phyloP scores from a whole-genome alignment of 2,113 vertebrate genomes.

The Corythaeola cristata region DNA sequence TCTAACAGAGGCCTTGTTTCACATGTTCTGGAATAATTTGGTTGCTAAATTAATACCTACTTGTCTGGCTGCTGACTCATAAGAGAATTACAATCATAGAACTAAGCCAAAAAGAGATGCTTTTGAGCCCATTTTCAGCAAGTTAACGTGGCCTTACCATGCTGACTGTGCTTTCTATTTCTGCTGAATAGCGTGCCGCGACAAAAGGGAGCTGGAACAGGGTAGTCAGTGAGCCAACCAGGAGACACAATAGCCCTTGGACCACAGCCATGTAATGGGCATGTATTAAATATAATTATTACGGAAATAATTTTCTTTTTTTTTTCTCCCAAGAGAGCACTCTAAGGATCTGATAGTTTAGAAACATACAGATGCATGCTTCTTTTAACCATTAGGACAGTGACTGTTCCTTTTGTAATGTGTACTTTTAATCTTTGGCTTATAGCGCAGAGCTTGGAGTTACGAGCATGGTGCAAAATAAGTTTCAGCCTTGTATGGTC shows the following conservation, averaged over 20 bases:
- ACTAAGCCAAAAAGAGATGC: background rate
- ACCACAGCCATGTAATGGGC: background rate
- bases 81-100: background rate
- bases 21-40: background rate
- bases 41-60: background rate
- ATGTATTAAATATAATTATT: background rate
- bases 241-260: background rate
- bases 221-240: background rate
- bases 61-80: background rate
- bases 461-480: background rate
- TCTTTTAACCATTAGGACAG: background rate
- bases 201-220: background rate
- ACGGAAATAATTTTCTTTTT: background rate
- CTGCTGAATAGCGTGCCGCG: background rate
- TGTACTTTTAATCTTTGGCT: background rate
- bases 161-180: background rate
- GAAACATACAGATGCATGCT: background rate
- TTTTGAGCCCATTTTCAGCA: background rate
- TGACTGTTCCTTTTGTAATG: background rate
- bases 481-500: background rate
- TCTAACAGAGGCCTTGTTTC: background rate
- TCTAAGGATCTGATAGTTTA: background rate
- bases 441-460: background rate
- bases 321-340: background rate
- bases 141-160: background rate